phyloP scores from a whole-genome alignment of 2,888 invertebrate genomes.

The Morpho helenor region DNA sequence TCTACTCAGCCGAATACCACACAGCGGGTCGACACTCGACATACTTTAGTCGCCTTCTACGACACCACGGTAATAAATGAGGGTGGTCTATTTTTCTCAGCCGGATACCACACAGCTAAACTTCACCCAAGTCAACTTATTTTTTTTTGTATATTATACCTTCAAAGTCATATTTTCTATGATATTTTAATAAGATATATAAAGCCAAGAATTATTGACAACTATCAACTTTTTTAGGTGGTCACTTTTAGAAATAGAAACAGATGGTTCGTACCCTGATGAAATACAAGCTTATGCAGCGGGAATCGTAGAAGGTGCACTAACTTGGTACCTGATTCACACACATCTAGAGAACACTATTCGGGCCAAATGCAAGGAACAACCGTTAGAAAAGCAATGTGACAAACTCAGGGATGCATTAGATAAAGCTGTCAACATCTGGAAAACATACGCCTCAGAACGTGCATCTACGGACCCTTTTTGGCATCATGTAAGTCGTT shows the following conservation, averaged over 20 bases:
- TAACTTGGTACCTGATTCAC: slow-evolving; percentile 89
- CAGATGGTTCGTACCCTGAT: slow-evolving; percentile 85
- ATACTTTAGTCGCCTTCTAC: too few species aligned
- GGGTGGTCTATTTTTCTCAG: too few species aligned
- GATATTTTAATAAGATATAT: too few species aligned
- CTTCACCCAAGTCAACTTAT: too few species aligned
- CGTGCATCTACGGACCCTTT: slow-evolving; percentile 78
- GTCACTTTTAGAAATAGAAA: slow-evolving; percentile 90
- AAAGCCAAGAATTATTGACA: too few species aligned
- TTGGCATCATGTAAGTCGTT: slow-evolving; percentile 86
- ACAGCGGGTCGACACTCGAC: too few species aligned
- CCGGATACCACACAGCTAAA: too few species aligned
- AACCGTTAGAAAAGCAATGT: slow-evolving; percentile 78
- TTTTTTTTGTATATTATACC: too few species aligned
- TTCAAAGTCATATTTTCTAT: too few species aligned
- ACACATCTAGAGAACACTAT: slow-evolving; percentile 88
- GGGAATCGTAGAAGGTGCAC: slow-evolving; percentile 89
- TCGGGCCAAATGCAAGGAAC: slow-evolving; percentile 68
- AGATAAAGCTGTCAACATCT: slow-evolving; percentile 80
- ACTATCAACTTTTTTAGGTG: slow-evolving; percentile 76
- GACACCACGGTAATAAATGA: too few species aligned
- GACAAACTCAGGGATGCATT: slow-evolving; percentile 82
- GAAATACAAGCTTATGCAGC: slow-evolving; percentile 92
- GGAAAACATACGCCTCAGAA: slow-evolving; percentile 78
- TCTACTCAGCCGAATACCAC: too few species aligned